These are phyloP conservation scores for Saxicola maurus DNA, from an alignment of 2,797 vertebrate genomes.

Conservation along the genomic window DNA sequence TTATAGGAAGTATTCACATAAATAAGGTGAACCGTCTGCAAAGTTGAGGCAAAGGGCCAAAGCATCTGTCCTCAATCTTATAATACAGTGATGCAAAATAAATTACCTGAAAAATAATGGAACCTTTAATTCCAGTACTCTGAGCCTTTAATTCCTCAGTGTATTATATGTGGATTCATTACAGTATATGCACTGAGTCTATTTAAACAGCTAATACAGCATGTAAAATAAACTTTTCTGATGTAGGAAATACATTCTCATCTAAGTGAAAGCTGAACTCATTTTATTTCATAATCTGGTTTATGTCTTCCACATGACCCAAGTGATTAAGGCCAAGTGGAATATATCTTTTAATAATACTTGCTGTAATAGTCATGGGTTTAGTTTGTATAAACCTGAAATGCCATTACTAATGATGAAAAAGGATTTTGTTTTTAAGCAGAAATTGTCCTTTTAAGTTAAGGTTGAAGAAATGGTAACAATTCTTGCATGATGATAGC, in stretches of 20 bases:
- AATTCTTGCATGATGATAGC: not conserved
- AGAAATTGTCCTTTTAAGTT: not conserved
- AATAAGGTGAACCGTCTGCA: slow-evolving; percentile 48
- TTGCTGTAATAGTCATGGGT: not conserved
- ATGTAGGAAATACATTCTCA: slow-evolving; percentile 49
- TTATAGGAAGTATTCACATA: slow-evolving; percentile 32
- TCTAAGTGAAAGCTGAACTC: slow-evolving; percentile 47
- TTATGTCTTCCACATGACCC: slow-evolving; percentile 51
- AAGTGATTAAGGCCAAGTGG: slow-evolving; percentile 41
- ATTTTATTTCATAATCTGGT: slow-evolving; percentile 46
- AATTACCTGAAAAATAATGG: slow-evolving; percentile 62
- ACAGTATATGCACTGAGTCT: slow-evolving; percentile 50
- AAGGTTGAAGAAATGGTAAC: not conserved
- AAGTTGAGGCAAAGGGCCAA: slow-evolving; percentile 49
- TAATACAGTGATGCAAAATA: slow-evolving; percentile 54
- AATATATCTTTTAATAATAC: slow-evolving; percentile 22
- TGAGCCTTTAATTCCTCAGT: slow-evolving; percentile 60
- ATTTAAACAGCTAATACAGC: slow-evolving; percentile 66
- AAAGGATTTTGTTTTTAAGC: slow-evolving; percentile 3
- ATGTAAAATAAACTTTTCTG: slow-evolving; percentile 56
- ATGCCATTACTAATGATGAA: slow-evolving; percentile 21
- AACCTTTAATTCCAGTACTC: slow-evolving; percentile 56
- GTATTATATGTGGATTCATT: slow-evolving; percentile 64
- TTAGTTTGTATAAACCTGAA: slow-evolving; percentile 12
- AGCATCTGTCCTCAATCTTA: slow-evolving; percentile 62